Evolutionary conservation across 2,888 invertebrate species (phyloP).

Genomic region (Blastobasis lacticolella): DNA sequence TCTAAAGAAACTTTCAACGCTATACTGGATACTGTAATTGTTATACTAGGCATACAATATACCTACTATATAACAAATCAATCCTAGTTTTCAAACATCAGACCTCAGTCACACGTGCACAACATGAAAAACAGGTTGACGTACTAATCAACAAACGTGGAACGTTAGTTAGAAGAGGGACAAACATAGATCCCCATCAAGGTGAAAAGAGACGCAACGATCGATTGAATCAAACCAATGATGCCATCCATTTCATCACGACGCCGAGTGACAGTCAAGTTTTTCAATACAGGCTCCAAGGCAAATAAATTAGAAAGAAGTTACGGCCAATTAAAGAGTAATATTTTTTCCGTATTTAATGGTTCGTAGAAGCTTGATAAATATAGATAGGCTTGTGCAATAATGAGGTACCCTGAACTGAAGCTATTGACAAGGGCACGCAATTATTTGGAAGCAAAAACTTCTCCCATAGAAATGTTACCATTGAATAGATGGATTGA

Average conservation of each 20-base stretch:
- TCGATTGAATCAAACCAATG: conserved; percentile 15
- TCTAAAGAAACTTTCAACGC: not conserved
- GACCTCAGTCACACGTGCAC: not conserved
- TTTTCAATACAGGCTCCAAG: conserved; percentile 7
- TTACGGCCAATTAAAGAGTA: conserved; percentile 21
- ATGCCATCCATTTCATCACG: conserved; percentile 30
- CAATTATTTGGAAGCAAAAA: conserved; percentile 16
- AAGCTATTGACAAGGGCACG: conserved; percentile 7
- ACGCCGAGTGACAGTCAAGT: conserved; percentile 25
- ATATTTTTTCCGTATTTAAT: conserved; percentile 14
- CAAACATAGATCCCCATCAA: conserved; percentile 15
- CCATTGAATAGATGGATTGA: conserved; percentile 6
- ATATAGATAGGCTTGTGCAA: conserved; percentile 11
- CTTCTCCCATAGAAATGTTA: conserved; percentile 6
- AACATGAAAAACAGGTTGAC: conserved; percentile 28
- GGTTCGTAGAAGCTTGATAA: conserved; percentile 8
- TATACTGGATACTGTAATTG: too few relatives aligned
- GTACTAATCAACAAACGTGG: conserved; percentile 43
- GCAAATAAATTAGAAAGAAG: conserved; percentile 10
- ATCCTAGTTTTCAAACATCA: not conserved
- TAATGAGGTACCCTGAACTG: conserved; percentile 4
- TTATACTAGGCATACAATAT: too few relatives aligned
- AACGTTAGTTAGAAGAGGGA: conserved; percentile 29
- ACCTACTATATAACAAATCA: too few relatives aligned
- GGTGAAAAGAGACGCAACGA: conserved; percentile 24